Base-by-base conservation (phyloP, 2,888 invertebrate genomes). In the Campopleginae sp. region DNA sequence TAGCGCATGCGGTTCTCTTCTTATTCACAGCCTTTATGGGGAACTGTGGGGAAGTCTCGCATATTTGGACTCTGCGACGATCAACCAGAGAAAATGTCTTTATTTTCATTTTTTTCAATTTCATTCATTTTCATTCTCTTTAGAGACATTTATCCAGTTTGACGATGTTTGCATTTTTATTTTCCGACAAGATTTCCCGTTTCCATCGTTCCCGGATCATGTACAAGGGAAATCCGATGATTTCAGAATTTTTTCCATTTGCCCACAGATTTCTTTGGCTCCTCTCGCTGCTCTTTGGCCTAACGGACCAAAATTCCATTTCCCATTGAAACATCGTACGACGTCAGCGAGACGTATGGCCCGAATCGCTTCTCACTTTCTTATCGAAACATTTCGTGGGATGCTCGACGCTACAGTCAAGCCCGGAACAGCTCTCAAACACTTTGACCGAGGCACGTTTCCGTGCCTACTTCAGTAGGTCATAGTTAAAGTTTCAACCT, bases 71-170 rank as follows among this genome's bases (percentile, higher is more conserved):
- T 81, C 75, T 70, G 70, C 65, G 71, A 10, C 23, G 4, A 44
- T 6, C 74, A 78, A 31, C 42, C 44, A 63, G 12, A 23, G 63
- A 65, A 74, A 84, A 84, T 74, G 63, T 81, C 81, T 81, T 63
- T 78, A 85, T 85, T 85, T 85, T 85, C 31, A 70, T 78, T 74
- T 14, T 71, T 74, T 14, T 77, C 17, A 54, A 31, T n/a, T n/a
- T n/a, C 33, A 2, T 38, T 42, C 23, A 46, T 38, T 65, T 75
- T 44, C 46, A 51, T 75, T 79, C 74, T 74, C 68, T 70, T 33
- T 33, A 46, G 70, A 17, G 27, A 10, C 12, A 44, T 71, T 84
- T 79, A 74, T 77, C 46, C 63, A 2, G n/a, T 17, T n/a, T 44
- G 75, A 61, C 42, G 10, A 78, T 48, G 51, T 61, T 75, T 70